Evolutionary conservation across 2,888 invertebrate species (phyloP).

Genomic region (Drosophila incognita): DNA sequence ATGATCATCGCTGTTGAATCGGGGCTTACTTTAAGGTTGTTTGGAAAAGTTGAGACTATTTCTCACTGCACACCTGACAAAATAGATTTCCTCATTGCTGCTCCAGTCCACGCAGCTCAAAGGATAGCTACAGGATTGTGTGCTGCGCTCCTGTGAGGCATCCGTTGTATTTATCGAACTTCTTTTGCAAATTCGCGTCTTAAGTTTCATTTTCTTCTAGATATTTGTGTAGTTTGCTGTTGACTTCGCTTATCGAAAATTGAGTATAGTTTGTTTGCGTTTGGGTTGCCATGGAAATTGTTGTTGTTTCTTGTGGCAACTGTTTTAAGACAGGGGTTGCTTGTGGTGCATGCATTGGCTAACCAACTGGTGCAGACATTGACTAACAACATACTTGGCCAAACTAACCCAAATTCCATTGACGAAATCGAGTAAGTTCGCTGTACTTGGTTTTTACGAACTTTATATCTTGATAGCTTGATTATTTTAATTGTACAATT

Average conservation of each 20-base stretch:
- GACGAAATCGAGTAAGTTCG: slow-evolving; percentile 1
- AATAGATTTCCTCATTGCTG: slow-evolving; percentile 96
- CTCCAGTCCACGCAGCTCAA: slow-evolving; percentile 97
- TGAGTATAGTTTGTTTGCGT: neutral
- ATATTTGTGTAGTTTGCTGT: neutral
- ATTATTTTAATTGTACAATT: slow-evolving; percentile 48
- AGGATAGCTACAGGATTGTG: slow-evolving; percentile 86
- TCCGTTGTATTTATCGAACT: slow-evolving; percentile 86
- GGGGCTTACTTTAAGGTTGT: neutral
- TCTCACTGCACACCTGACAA: slow-evolving; percentile 89
- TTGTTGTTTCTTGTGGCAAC: slow-evolving; percentile 5
- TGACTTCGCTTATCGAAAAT: neutral
- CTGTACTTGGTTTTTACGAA: slow-evolving; percentile 15
- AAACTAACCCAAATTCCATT: neutral
- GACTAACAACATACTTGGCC: slow-evolving; percentile 5
- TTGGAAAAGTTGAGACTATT: too few relatives aligned
- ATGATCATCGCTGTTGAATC: slow-evolving; percentile 92
- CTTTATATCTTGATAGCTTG: slow-evolving; percentile 16
- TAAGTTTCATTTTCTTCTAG: slow-evolving; percentile 90
- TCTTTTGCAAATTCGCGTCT: slow-evolving; percentile 91
- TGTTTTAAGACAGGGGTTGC: slow-evolving; percentile 17
- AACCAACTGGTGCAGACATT: slow-evolving; percentile 31
- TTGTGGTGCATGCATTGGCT: slow-evolving; percentile 35
- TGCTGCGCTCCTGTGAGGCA: slow-evolving; percentile 12
- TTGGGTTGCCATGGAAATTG: slow-evolving; percentile 44